Evolutionary conservation across 2,113 vertebrate species (phyloP), one percentile per base, ranked within the genome.

Genomic region (Crocuta crocuta): DNA sequence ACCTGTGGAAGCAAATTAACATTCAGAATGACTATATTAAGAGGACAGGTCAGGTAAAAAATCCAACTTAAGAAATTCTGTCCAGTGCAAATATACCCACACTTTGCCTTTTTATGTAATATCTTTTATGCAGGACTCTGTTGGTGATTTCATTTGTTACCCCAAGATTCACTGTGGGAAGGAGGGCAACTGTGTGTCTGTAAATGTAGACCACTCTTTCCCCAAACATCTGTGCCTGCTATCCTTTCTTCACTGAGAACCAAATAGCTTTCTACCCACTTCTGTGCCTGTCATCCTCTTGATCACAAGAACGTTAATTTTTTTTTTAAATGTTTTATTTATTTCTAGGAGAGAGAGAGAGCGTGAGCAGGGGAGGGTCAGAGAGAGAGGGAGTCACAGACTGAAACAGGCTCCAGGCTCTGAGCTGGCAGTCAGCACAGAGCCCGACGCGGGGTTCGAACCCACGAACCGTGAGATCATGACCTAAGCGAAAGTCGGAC

Each of bases 291-390:
- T 91, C 81, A 94, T 48, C 7, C 1, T 65, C 85, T 21, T 0
- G 96, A 43, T 50, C 66, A 95, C 58, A 73, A 5, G 2, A 79
- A 94, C 17, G 73, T 89, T 97, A 66, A 66, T 95, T 91, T 90
- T 39, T 39, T 3, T 39, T 39, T 39, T 39, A 39, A 39, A 39
- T 39, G 39, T 39, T 39, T 39, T 39, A 39, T 39, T 39, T 39
- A 39, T 39, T 39, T 39, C 39, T 39, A 39, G 39, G 39, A 39
- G 39, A 39, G 39, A 39, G 39, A 39, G 4, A 39, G 39, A 39
- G 39, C 3, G 39, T 39, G 39, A 39, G 39, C 39, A 39, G 39
- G 39, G 39, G 39, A 39, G 39, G 39, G 39, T 39, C 39, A 39
- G 39, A 39, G 39, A 39, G 39, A 39, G 39, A 39, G 39, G 39